A percentile compares a stretch with the other conserved stretches of the same genome.
Conservation (phyloP, 2,797 vertebrate species). For the Melanitta fusca region DNA sequence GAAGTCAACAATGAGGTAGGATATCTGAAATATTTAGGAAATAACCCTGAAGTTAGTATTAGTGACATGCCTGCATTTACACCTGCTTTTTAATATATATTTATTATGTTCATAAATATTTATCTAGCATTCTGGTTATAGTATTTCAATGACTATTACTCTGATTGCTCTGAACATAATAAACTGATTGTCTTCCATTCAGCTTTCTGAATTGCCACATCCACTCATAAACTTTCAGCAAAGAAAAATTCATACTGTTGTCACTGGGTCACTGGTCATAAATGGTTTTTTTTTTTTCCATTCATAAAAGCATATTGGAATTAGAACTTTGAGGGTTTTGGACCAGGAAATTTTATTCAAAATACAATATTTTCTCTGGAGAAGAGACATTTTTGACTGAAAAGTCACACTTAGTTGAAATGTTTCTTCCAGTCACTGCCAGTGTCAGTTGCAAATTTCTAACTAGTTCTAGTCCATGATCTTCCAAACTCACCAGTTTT, state of each 20-base stretch:
- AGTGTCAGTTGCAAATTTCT: background rate
- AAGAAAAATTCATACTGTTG: background rate
- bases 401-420: background rate
- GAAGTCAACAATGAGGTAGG: conserved; percentile 87
- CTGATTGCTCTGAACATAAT: background rate
- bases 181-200: background rate
- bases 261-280: background rate
- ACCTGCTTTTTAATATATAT: background rate
- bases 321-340: background rate
- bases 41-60: background rate
- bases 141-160: background rate
- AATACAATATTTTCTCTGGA: background rate
- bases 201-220: background rate
- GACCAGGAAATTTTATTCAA: background rate
- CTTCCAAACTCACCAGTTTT: background rate
- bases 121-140: background rate
- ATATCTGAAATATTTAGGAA: background rate
- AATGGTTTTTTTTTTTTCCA: background rate
- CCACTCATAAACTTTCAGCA: background rate
- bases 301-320: background rate
- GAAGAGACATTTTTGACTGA: background rate
- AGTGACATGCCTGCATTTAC: background rate
- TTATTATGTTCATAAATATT: background rate
- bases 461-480: background rate
- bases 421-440: background rate